Conservation (phyloP, 1,140 invertebrate species). For the Nebria ingens region DNA sequence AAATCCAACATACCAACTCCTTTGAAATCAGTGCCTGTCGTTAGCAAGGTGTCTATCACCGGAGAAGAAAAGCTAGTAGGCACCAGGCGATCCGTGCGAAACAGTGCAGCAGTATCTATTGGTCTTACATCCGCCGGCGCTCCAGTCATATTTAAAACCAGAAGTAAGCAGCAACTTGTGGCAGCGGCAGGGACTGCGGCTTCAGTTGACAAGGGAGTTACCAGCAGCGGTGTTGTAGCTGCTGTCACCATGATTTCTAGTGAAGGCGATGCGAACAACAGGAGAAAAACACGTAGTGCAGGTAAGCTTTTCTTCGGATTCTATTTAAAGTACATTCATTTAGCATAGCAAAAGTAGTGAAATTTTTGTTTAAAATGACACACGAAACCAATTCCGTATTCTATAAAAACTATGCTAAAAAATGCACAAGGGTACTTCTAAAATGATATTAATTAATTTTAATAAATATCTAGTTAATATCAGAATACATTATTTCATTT, state of each 20-base stretch:
- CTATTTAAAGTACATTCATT: not conserved
- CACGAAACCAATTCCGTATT: too few species aligned
- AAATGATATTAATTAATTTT: too few species aligned
- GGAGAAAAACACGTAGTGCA: slow-evolving; percentile 54
- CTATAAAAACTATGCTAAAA: too few species aligned
- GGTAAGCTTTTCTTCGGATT: slow-evolving; percentile 35
- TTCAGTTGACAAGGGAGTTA: slow-evolving; percentile 11
- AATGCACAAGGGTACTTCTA: too few species aligned
- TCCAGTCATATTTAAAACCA: not conserved
- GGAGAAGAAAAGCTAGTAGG: not conserved
- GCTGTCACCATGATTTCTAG: slow-evolving; percentile 18
- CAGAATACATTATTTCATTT: too few species aligned
- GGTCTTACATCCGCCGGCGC: not conserved
- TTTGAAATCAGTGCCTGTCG: slow-evolving; percentile 21
- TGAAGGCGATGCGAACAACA: slow-evolving; percentile 25
- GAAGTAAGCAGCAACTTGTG: not conserved
- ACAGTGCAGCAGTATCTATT: not conserved
- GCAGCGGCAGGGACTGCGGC: slow-evolving; percentile 9
- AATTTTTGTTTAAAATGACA: too few species aligned
- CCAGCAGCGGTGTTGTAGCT: slow-evolving; percentile 4
- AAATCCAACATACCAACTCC: not conserved
- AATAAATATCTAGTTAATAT: too few species aligned
- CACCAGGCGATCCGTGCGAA: not conserved
- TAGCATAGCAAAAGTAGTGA: not conserved
- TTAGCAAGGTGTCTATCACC: slow-evolving; percentile 16